Base-by-base conservation (phyloP, 2,113 vertebrate genomes). In the Erpornis zantholeuca region DNA sequence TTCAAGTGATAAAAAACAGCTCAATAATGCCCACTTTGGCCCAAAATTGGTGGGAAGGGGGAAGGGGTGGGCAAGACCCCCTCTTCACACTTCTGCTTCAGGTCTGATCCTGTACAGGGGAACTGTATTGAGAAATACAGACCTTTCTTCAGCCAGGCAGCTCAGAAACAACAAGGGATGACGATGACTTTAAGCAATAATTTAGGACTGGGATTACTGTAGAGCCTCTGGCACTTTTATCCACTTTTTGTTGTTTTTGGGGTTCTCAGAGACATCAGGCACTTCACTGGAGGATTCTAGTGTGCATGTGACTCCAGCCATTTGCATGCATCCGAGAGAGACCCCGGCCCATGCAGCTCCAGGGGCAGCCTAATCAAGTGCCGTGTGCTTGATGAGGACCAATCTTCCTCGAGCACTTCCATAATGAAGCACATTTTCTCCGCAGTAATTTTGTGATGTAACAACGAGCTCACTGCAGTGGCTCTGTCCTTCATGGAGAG, bases 361-460 rank as follows among this genome's bases (percentile, higher is more conserved):
- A 45, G 94, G 68, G 88, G 65, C 76, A 61, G 84, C 79, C 83
- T 90, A 79, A 97, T 95, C 94, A 91, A 90, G 89, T 84, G 93
- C 77, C 20, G 42, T 94, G 95, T 63, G 49, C 86, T 78, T 96
- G 92, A 92, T 93, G 92, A 96, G 89, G 44, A 66, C 84, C 70
- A 77, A 76, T 90, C 82, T 92, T 94, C 86, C 91, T 89, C 23
- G 11, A 95, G 94, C 71, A 70, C 92, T 85, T 29, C 40, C 47
- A 80, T 87, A 96, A 96, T 92, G 96, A 96, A 95, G 82, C 76
- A 75, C 54, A 77, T 94, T 94, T 96, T 91, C 82, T 78, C 92
- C 12, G 54, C 94, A 81, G 91, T 82, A 47, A 83, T 91, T 91
- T 40, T 3, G 33, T 54, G 92, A 86, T 72, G 89, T 31, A 78